phyloP scores from a whole-genome alignment of 2,888 invertebrate species.

The Eueremaeus valkanovi region DNA sequence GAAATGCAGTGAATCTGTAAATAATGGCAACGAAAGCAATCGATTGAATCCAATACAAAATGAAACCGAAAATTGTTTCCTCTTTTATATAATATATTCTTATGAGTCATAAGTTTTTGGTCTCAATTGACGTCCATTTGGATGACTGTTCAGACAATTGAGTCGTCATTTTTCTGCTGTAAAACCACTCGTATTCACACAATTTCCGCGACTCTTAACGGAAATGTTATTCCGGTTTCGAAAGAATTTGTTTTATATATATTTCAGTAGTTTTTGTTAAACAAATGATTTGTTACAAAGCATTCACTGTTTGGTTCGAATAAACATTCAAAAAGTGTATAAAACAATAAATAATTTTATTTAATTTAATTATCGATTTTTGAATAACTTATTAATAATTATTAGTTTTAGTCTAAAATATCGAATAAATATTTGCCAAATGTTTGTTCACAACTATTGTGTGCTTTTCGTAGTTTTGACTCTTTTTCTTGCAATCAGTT shows the following conservation, averaged over 20 bases:
- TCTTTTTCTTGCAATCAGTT: background rate
- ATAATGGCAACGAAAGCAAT: background rate
- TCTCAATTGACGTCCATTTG: constrained; percentile 11
- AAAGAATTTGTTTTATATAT: constrained; percentile 3
- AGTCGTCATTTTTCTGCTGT: background rate
- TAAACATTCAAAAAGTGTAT: too few relatives aligned
- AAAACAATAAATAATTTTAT: too few relatives aligned
- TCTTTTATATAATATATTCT: background rate
- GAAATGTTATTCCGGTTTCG: background rate
- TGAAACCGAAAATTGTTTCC: background rate
- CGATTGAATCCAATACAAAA: background rate
- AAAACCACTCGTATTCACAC: background rate
- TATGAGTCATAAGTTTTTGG: background rate
- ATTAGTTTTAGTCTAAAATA: too few relatives aligned
- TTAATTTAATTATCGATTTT: too few relatives aligned
- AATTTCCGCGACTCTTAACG: background rate
- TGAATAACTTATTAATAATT: too few relatives aligned
- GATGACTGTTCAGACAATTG: background rate
- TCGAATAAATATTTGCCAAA: background rate
- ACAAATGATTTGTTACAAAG: background rate
- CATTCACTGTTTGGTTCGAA: too few relatives aligned
- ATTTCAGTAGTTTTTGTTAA: background rate
- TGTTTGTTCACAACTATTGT: background rate
- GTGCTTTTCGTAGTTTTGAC: background rate
- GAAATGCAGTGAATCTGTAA: constrained; percentile 1